Conservation (phyloP, 2,888 invertebrate species). For the Macroteleia sp. region DNA sequence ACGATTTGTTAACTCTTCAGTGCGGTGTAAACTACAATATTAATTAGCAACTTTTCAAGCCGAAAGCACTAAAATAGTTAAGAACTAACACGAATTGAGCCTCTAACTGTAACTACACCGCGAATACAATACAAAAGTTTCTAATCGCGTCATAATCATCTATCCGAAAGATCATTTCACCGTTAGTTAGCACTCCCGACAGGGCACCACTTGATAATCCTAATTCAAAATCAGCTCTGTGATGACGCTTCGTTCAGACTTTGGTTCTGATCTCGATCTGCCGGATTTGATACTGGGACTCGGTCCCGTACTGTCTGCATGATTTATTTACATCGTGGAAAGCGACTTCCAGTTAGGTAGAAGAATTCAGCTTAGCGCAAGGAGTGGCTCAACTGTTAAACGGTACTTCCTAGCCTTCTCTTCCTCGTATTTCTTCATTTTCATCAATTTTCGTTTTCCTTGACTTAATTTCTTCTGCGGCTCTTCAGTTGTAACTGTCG, state of each 20-base stretch:
- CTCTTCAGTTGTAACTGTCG: slow-evolving; percentile 73
- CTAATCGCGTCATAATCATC: slow-evolving; percentile 47
- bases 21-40: background rate
- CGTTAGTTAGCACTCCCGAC: too few species aligned
- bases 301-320: slow-evolving; percentile 71
- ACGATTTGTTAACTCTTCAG: background rate
- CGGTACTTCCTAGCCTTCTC: slow-evolving; percentile 81
- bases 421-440: slow-evolving; percentile 80
- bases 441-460: slow-evolving; percentile 79
- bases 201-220: too few species aligned
- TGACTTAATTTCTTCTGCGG: slow-evolving; percentile 81
- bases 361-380: slow-evolving; percentile 80
- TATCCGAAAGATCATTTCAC: slow-evolving; percentile 28
- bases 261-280: slow-evolving; percentile 77
- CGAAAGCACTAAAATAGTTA: slow-evolving; percentile 44
- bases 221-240: slow-evolving; percentile 55
- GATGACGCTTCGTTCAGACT: slow-evolving; percentile 74
- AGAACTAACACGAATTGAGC: slow-evolving; percentile 58
- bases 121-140: slow-evolving; percentile 53
- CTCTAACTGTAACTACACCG: slow-evolving; percentile 61
- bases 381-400: slow-evolving; percentile 78
- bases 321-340: slow-evolving; percentile 68
- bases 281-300: slow-evolving; percentile 75
- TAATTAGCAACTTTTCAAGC: too few species aligned
- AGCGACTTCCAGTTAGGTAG: slow-evolving; percentile 52